Percentiles rank a stretch among this genome's conserved stretches.
These are phyloP conservation scores for Timandra comae DNA, from an alignment of 2,888 invertebrate species.

Conservation along the genomic window DNA sequence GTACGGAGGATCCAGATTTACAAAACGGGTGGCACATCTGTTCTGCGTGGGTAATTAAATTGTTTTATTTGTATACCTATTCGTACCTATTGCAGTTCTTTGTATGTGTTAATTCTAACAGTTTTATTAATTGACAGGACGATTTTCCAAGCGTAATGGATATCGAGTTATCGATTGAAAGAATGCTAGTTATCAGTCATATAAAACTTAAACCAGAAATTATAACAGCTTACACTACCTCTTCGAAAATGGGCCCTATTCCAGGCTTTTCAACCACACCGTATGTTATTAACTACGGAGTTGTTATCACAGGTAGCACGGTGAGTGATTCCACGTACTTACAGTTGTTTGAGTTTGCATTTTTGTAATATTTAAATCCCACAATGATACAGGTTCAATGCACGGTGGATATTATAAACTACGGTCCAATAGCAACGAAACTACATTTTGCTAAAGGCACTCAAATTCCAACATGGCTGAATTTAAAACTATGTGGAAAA, in stretches of 20 bases:
- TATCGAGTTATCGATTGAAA: slow-evolving; percentile 79
- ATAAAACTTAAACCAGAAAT: slow-evolving; percentile 57
- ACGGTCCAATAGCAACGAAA: slow-evolving; percentile 68
- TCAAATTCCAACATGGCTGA: slow-evolving; percentile 46
- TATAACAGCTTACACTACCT: slow-evolving; percentile 37
- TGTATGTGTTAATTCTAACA: too few relatives aligned
- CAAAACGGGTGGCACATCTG: slow-evolving; percentile 57
- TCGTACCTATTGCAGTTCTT: too few relatives aligned
- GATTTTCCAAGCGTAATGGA: slow-evolving; percentile 73
- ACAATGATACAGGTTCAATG: slow-evolving; percentile 57
- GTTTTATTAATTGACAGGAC: slow-evolving; percentile 43
- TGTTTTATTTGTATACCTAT: too few relatives aligned
- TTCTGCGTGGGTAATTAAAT: slow-evolving; percentile 43
- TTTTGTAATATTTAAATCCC: too few relatives aligned
- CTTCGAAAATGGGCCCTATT: slow-evolving; percentile 53
- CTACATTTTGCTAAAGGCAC: slow-evolving; percentile 58
- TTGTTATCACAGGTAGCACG: slow-evolving; percentile 66
- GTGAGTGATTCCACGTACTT: slow-evolving; percentile 27
- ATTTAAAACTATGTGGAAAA: slow-evolving; percentile 52
- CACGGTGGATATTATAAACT: slow-evolving; percentile 68
- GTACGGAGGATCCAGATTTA: slow-evolving; percentile 55
- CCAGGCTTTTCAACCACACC: slow-evolving; percentile 66
- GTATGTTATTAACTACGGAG: slow-evolving; percentile 76
- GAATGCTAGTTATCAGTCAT: slow-evolving; percentile 62
- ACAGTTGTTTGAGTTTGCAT: too few relatives aligned